Evolutionary conservation across 2,888 invertebrate species (phyloP), one percentile per base, ranked within the genome.

Genomic region (Diloba caeruleocephala): DNA sequence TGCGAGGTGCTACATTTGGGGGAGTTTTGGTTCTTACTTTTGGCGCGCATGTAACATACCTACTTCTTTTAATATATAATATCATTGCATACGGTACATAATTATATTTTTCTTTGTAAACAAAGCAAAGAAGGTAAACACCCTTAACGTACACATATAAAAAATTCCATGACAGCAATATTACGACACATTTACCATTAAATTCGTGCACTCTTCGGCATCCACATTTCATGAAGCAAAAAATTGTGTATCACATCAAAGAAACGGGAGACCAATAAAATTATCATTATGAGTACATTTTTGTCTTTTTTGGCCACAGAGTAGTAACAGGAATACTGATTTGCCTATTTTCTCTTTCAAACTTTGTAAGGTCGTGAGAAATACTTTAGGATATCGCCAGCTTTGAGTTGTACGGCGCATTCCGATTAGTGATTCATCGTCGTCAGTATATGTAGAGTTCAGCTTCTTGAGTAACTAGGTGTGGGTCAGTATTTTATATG

Each of bases 261-360:
- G 73, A 37, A 38, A 48, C 37, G 28, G 43, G 38, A 48, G 39
- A 39, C 64, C 71, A 71, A 74, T 74, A 67, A 71, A 74, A 70
- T 71, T 70, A 67, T 74, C 56, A 64, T 71, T 69, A 67, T 23
- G 23, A 28, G 23, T 37, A 45, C 33, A 58, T 57, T 56, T 52
- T 45, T 59, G 46, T 60, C 9, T 51, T 5, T 25, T 14, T 26
- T 3, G 17, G 4, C 12, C 10, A 9, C 9, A 3, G 42, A 58
- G 8, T 1, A 21, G 2, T 0, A 0, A 31, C 46, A 38, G 41
- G 41, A 61, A 19, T 19, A 19, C 13, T 36, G 5, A 25, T 9
- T 7, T 1, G 5, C 2, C 0, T n/a, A n/a, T n/a, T n/a, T n/a
- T n/a, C n/a, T n/a, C n/a, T 3, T 23, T 17, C 3, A 13, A 12